phyloP scores from a whole-genome alignment of 2,113 vertebrate species.

The Crotalus helleri region DNA sequence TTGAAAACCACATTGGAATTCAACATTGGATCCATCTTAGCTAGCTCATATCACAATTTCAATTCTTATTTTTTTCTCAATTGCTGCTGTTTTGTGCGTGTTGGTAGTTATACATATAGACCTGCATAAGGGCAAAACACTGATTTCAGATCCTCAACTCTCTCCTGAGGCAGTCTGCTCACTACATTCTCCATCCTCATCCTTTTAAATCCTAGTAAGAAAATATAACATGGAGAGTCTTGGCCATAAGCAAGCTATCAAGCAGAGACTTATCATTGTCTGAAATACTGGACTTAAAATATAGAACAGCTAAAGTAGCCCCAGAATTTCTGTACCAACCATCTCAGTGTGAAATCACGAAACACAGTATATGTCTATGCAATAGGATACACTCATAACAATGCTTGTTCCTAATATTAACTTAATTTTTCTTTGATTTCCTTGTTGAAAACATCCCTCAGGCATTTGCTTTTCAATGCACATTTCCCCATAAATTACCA shows the following conservation, averaged over 20 bases:
- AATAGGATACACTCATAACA: not conserved
- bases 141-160: not conserved
- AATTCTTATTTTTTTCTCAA: not conserved
- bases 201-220: not conserved
- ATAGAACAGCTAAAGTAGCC: not conserved
- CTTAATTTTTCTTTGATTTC: slow-evolving; percentile 10
- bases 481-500: not conserved
- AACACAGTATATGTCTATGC: not conserved
- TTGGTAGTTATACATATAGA: not conserved
- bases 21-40: not conserved
- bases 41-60: not conserved
- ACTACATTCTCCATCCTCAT: not conserved
- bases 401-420: not conserved
- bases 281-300: not conserved
- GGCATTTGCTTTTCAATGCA: not conserved
- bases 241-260: not conserved
- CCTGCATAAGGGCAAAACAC: not conserved
- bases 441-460: not conserved
- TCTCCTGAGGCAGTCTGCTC: not conserved
- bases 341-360: not conserved
- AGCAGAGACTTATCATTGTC: not conserved
- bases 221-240: not conserved
- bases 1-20: not conserved
- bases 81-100: not conserved
- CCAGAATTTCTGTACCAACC: not conserved